Evolutionary conservation across 2,113 vertebrate species (phyloP).

Genomic region (Nycticorax nycticorax): DNA sequence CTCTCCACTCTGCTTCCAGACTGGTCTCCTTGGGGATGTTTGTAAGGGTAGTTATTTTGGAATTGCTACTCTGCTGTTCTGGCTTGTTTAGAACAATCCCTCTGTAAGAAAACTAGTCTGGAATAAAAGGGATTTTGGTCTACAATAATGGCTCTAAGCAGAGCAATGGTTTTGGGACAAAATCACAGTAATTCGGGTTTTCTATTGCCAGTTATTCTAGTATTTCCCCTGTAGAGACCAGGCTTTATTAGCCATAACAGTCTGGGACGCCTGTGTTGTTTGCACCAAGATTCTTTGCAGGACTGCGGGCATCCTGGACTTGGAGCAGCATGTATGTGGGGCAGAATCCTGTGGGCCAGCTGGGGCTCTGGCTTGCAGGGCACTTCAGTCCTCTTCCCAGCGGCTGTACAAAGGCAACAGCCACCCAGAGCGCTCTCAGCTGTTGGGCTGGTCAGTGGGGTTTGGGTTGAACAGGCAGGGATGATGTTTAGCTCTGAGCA

Average conservation of each 20-base stretch:
- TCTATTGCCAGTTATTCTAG: constrained; percentile 19
- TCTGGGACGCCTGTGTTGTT: background rate
- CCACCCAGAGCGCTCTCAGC: background rate
- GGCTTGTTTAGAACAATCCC: constrained; percentile 15
- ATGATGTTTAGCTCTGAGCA: background rate
- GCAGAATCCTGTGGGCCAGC: background rate
- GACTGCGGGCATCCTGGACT: background rate
- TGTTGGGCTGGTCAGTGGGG: background rate
- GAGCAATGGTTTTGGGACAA: constrained; percentile 24
- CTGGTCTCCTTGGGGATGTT: constrained; percentile 38
- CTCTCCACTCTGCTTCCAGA: constrained; percentile 23
- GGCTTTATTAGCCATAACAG: background rate
- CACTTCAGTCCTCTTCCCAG: accelerated
- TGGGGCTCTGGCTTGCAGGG: background rate
- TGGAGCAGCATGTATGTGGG: accelerated
- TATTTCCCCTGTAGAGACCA: constrained; percentile 5
- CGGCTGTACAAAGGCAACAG: background rate
- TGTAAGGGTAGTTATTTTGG: constrained; percentile 48
- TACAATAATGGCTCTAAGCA: background rate
- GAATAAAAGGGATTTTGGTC: constrained; percentile 17
- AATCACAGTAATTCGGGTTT: constrained; percentile 45
- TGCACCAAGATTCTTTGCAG: background rate
- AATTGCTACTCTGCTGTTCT: constrained; percentile 53
- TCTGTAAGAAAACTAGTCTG: background rate
- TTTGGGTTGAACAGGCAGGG: background rate